Percentiles rank a stretch among this genome's conserved stretches.
Evolutionary conservation across 2,113 vertebrate species (phyloP).

Genomic region (Trachemys scripta): DNA sequence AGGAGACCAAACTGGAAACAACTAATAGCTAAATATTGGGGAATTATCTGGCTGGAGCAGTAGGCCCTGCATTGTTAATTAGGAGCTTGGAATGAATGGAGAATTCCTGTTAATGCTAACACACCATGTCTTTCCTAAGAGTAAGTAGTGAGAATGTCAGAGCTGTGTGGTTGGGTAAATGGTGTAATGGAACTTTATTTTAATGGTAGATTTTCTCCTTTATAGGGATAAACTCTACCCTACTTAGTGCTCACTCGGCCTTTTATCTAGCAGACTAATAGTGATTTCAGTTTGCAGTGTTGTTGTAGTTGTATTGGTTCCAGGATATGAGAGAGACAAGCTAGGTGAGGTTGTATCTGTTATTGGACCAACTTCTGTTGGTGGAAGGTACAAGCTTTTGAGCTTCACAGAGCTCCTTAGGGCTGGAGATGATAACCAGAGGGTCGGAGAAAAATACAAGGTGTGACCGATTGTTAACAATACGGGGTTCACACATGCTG

Average conservation of each 20-base stretch:
- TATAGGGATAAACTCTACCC: not conserved
- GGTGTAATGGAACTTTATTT: conserved; percentile 26
- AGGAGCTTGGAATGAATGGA: conserved; percentile 46
- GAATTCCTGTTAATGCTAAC: conserved; percentile 55
- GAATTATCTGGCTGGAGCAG: conserved; percentile 63
- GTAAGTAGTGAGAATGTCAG: not conserved
- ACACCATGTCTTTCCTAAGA: conserved; percentile 17
- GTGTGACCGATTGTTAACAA: not conserved
- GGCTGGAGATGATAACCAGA: not conserved
- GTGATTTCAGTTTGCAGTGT: not conserved
- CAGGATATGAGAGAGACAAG: not conserved
- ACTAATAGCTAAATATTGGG: conserved; percentile 58
- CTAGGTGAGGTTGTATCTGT: not conserved
- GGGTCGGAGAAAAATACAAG: not conserved
- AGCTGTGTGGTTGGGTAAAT: conserved; percentile 25
- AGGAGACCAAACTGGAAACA: conserved; percentile 67
- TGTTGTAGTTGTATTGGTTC: not conserved
- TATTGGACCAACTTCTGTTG: no score
- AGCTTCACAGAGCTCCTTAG: not conserved
- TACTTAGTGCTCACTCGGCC: not conserved
- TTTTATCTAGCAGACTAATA: not conserved
- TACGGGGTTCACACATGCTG: not conserved
- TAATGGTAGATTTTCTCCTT: conserved; percentile 39
- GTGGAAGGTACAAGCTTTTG: not conserved
- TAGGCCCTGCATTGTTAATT: conserved; percentile 48